Evolutionary conservation across 1,140 invertebrate genomes (phyloP), one percentile per base, ranked within the genome.

Genomic region (Solenopsis fugax): DNA sequence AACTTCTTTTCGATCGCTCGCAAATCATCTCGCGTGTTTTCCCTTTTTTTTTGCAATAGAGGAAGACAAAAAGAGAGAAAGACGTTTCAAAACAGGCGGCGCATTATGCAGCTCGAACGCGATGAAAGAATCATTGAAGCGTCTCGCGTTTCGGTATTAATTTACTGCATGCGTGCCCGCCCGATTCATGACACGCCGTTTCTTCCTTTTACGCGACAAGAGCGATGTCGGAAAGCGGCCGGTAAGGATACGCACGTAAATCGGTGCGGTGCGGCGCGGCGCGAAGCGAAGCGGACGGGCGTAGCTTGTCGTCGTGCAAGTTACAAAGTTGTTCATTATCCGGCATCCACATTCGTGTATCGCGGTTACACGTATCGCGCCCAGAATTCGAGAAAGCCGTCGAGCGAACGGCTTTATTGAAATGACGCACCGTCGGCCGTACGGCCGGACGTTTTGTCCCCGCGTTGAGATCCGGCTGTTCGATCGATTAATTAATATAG

Each of bases 101-200:
- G 62, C 41, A 80, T 86, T 86, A 80, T 71, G 58, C 54, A 48
- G 72, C 58, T 21, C 48, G 75, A 64, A n/a, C 37, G 37, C 72
- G 84, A 86, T 86, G 58, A 62, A 64, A 76, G 60, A 85, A 85
- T 85, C 72, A 65, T 77, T 65, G 58, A 64, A 64, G 29, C 86
- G 80, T 80, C 67, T 88, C 82, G 67, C 56, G 50, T 88, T 88
- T 67, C 76, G 67, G 60, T 81, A 77, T 89, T 85, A 82, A 72
- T 77, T 87, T 84, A 84, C 85, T 41, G 41, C 41, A n/a, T 64
- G 72, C 60, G 72, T 77, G 72, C 65, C 72, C 54, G 72, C 24
- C 54, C 71, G 52, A 18, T 21, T 60, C 60, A 52, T 76, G 60
- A 85, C 56, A 62, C 71, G 82, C 10, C 82, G 71, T 85, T 29